Percentiles rank a stretch among this genome's conserved stretches.
Evolutionary conservation across 2,113 vertebrate species (phyloP).

Genomic region (Phycodurus eques): DNA sequence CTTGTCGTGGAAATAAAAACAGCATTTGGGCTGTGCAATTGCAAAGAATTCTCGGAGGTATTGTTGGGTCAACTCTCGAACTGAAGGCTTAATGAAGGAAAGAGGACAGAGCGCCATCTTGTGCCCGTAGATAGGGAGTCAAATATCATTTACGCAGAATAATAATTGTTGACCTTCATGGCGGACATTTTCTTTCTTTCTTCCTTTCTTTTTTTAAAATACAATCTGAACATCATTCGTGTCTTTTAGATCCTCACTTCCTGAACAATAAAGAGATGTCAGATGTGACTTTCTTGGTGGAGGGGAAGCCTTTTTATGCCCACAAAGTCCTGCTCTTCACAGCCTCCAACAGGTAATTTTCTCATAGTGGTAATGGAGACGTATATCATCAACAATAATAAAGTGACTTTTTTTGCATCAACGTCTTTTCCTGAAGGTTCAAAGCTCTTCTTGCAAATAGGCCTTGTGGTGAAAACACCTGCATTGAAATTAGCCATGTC

Average conservation of each 20-base stretch:
- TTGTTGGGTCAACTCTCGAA: not conserved
- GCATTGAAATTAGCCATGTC: constrained; percentile 96
- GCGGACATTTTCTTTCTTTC: not conserved
- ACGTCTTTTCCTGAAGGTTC: constrained; percentile 74
- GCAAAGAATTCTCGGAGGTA: not conserved
- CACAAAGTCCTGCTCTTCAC: constrained; percentile 96
- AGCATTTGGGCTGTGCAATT: not conserved
- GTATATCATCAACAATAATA: not conserved
- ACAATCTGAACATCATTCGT: constrained; percentile 17
- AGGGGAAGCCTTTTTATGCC: constrained; percentile 94
- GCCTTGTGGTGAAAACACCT: constrained; percentile 87
- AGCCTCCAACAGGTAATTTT: constrained; percentile 84
- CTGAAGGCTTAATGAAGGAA: not conserved
- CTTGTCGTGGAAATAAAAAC: not conserved
- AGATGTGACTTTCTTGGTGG: constrained; percentile 95
- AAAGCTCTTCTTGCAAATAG: constrained; percentile 92
- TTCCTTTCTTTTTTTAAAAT: not conserved
- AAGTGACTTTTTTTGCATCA: not conserved
- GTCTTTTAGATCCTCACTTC: constrained; percentile 89
- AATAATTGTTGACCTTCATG: not conserved
- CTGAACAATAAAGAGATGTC: constrained; percentile 99
- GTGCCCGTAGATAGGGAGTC: constrained; percentile 33
- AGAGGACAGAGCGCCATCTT: constrained; percentile 49
- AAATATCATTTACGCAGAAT: not conserved
- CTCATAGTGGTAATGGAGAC: no score